Evolutionary conservation across 2,888 invertebrate species (phyloP).

Genomic region (Platypus cylindrus): DNA sequence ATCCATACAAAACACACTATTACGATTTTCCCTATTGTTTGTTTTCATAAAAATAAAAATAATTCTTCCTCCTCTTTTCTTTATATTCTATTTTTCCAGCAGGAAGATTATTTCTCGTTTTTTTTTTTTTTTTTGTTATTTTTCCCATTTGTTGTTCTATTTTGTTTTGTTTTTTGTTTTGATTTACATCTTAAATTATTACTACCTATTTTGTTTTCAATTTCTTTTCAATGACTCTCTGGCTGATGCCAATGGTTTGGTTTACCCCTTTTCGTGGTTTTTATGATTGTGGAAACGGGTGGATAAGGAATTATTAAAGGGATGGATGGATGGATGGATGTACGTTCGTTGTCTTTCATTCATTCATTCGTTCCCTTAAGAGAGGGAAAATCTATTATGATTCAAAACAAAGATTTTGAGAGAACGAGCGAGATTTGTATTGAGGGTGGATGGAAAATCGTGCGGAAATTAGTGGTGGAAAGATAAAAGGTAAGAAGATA

Average conservation of each 20-base stretch:
- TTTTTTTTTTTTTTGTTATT: too few species aligned
- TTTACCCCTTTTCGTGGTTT: too few species aligned
- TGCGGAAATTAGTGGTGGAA: neutral
- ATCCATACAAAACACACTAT: neutral
- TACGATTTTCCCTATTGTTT: neutral
- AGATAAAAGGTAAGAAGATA: neutral
- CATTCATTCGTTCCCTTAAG: neutral
- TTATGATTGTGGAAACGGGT: too few species aligned
- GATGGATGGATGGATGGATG: too few species aligned
- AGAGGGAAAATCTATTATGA: neutral
- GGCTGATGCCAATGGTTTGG: too few species aligned
- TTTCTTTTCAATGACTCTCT: too few species aligned
- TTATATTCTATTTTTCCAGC: neutral
- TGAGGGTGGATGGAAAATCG: neutral
- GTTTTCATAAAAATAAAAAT: neutral
- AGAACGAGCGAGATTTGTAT: too few species aligned
- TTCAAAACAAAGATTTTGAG: neutral
- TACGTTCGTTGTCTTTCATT: too few species aligned
- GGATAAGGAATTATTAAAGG: too few species aligned
- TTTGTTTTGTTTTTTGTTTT: neutral
- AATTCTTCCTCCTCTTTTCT: neutral
- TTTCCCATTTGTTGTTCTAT: too few species aligned
- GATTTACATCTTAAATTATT: neutral
- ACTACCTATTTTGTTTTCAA: neutral
- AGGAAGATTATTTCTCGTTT: too few species aligned